phyloP scores from a whole-genome alignment of 2,113 vertebrate species.

The Sinocyclocheilus maitianheensis region DNA sequence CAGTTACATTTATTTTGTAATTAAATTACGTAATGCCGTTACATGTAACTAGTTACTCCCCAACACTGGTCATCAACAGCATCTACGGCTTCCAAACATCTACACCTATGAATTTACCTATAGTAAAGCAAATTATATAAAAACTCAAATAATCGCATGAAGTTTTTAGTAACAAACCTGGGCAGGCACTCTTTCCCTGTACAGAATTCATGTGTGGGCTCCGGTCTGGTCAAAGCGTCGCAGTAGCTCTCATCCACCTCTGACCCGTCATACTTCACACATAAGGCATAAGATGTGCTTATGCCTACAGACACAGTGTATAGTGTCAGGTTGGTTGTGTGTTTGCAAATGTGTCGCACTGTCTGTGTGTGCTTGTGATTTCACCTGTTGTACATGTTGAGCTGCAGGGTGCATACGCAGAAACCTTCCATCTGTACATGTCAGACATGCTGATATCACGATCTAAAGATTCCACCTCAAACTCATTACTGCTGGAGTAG shows the following conservation, averaged over 20 bases:
- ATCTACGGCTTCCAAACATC: background rate
- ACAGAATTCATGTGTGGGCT: constrained; percentile 87
- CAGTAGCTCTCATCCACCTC: constrained; percentile 86
- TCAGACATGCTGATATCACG: constrained; percentile 83
- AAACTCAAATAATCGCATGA: background rate
- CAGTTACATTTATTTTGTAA: no score
- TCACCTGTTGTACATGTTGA: constrained; percentile 90
- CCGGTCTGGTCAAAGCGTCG: constrained; percentile 82
- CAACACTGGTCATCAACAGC: background rate
- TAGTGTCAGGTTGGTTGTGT: background rate
- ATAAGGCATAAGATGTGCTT: constrained; percentile 80
- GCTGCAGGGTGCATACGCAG: constrained; percentile 89
- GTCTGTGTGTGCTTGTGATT: constrained; percentile 43
- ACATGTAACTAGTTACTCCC: no score
- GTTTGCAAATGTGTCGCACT: background rate
- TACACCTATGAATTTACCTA: background rate
- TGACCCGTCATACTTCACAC: constrained; percentile 82
- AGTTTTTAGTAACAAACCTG: constrained; percentile 70
- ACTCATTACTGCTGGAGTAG: constrained; percentile 77
- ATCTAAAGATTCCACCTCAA: constrained; percentile 75
- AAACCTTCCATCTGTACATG: constrained; percentile 91
- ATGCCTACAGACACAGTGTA: constrained; percentile 73
- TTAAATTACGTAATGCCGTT: no score
- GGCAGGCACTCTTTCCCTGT: constrained; percentile 86
- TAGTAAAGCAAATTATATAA: background rate